Base-by-base conservation (phyloP, 2,797 vertebrate genomes). In the Clarias pachynema region DNA sequence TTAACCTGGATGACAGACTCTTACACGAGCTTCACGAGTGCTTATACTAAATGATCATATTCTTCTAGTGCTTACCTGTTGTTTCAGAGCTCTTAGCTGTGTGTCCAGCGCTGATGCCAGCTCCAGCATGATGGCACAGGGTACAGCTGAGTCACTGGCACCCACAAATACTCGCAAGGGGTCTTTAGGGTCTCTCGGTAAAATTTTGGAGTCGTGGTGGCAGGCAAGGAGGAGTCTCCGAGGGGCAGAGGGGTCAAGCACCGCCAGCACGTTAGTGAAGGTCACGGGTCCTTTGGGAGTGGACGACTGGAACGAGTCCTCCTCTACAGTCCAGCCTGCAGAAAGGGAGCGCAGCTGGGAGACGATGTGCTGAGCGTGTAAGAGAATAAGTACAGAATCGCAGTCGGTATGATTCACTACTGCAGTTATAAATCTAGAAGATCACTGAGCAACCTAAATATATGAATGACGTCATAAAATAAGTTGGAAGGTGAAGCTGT, bases 61-160 rank as follows among this genome's bases (percentile, higher is more conserved):
- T 49, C 53, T 26, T 18, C 0, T 1, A 79, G n/a, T 29, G 37
- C 26, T 86, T 59, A 97, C 97, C 96, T 95, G 94, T 72, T 94
- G 90, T 91, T 96, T 97, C 81, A 95, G 91, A 0, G 86, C 88
- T 53, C 81, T 89, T 24, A 99, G 93, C 82, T 94, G 91, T 0
- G 34, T n/a, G 60, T 98, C 96, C 6, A 98, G 94, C 18, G 94
- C 94, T 0, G 94, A 91, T 0, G 89, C 97, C 29, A 97, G 91
- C 90, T 99, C 97, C 89, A 99, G 92, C 56, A 99, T 95, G 89
- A 99, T 94, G 31, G 97, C 95, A 0, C 98, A 99, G 79, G 98
- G 97, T 69, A 98, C 95, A 0, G 98, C 98, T 0, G 97, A 98
- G 90, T 99, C 97, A 0, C 96, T 97, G 86, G 97, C 97, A 0